These are phyloP conservation scores for Brachionus plicatilis DNA, from an alignment of 1,140 invertebrate genomes.

Conservation along the genomic window DNA sequence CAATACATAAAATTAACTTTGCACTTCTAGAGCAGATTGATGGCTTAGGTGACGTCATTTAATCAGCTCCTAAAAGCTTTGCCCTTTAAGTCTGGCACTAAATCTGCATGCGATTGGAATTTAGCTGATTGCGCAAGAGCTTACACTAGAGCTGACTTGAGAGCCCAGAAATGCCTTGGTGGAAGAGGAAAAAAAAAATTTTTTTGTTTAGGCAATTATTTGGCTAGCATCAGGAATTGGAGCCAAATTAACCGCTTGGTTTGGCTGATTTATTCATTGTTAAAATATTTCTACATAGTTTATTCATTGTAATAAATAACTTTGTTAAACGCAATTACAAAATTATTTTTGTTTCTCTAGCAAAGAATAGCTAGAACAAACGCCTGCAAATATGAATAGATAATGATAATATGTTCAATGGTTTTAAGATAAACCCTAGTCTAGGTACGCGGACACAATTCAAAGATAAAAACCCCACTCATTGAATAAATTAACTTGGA, in stretches of 20 bases:
- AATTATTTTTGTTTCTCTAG: neutral
- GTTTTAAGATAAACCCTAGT: neutral
- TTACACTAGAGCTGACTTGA: neutral
- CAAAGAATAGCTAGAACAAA: neutral
- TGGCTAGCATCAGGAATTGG: neutral
- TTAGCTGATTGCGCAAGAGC: neutral
- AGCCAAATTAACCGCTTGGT: neutral
- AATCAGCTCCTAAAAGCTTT: neutral
- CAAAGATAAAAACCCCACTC: neutral
- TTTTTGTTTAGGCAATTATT: neutral
- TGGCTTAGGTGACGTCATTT: neutral
- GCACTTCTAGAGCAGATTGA: neutral
- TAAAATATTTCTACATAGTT: neutral
- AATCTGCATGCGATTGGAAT: neutral
- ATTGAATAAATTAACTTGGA: neutral
- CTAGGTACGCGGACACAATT: neutral
- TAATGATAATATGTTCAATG: neutral
- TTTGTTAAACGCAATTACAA: neutral
- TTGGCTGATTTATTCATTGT: slow-evolving; percentile 23
- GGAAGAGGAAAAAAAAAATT: neutral
- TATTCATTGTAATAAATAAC: neutral
- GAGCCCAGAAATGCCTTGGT: neutral
- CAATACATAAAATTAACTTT: neutral
- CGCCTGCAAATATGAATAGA: slow-evolving; percentile 25
- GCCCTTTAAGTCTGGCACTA: neutral